These are phyloP conservation scores for Lagorchestes hirsutus DNA, from an alignment of 2,797 vertebrate species.

Conservation along the genomic window DNA sequence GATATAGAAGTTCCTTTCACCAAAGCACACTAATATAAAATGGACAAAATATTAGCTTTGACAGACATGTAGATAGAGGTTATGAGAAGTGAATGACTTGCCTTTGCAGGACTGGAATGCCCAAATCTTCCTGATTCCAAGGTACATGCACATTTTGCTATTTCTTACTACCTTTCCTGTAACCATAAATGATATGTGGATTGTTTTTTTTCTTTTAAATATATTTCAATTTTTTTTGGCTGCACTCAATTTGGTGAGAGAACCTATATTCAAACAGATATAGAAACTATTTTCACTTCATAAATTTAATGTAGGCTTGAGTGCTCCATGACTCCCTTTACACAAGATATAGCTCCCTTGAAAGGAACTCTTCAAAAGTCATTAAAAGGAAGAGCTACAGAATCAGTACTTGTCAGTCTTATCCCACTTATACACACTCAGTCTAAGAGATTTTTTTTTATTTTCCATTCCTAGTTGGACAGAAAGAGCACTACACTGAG, in stretches of 20 bases:
- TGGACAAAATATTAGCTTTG: background rate
- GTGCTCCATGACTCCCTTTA: background rate
- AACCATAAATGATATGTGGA: background rate
- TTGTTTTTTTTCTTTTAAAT: background rate
- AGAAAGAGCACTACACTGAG: background rate
- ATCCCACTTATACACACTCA: background rate
- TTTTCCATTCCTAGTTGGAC: constrained; percentile 18
- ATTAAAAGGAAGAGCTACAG: background rate
- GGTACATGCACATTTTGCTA: background rate
- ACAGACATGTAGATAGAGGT: background rate
- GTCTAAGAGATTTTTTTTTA: background rate
- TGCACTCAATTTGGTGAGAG: background rate
- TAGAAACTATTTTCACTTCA: background rate
- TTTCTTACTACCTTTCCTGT: background rate
- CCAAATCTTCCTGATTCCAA: background rate
- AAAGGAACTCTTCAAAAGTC: background rate
- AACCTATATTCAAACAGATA: background rate
- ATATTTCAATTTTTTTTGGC: background rate
- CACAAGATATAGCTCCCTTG: background rate
- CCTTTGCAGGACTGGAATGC: background rate
- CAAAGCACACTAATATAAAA: background rate
- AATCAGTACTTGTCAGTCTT: background rate
- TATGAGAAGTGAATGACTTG: background rate
- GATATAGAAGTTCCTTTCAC: background rate
- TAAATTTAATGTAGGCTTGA: background rate